Conservation (phyloP, 1,140 invertebrate species). For the Colletes latitarsis region DNA sequence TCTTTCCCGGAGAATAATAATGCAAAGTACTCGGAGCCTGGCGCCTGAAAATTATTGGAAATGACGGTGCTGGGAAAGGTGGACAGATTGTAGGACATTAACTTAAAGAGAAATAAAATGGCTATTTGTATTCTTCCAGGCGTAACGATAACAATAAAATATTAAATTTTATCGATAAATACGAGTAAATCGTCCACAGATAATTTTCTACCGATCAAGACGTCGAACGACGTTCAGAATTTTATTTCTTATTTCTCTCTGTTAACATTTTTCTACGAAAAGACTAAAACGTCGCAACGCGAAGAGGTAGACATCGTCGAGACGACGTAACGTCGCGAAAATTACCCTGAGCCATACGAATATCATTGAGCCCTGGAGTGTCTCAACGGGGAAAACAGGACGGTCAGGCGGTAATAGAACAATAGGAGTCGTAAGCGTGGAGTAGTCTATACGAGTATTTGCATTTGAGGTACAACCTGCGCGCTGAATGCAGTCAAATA, state of each 20-base stretch:
- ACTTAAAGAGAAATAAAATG: slow-evolving; percentile 38
- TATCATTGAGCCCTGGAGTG: slow-evolving; percentile 1
- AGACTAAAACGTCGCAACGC: too few species aligned
- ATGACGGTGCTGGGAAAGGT: background rate
- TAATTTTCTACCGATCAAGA: too few species aligned
- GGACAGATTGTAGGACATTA: slow-evolving; percentile 37
- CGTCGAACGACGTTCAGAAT: too few species aligned
- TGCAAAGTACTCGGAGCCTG: background rate
- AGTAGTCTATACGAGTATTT: slow-evolving; percentile 46
- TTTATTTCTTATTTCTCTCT: too few species aligned
- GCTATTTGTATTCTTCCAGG: background rate
- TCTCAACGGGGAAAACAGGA: slow-evolving; percentile 13
- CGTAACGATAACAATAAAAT: background rate
- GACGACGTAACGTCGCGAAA: slow-evolving; percentile 9
- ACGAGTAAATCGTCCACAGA: too few species aligned
- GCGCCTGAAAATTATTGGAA: slow-evolving; percentile 40
- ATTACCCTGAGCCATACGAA: slow-evolving; percentile 28
- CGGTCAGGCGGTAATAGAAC: slow-evolving; percentile 48
- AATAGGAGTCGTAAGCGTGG: slow-evolving; percentile 35
- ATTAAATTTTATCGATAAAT: too few species aligned
- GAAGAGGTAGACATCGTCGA: background rate
- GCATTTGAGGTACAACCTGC: slow-evolving; percentile 49
- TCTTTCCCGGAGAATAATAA: slow-evolving; percentile 36
- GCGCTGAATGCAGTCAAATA: slow-evolving; percentile 43
- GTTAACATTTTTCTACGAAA: too few species aligned